These are phyloP conservation scores for Acanthiza pusilla DNA, from an alignment of 2,797 vertebrate species.

Conservation along the genomic window DNA sequence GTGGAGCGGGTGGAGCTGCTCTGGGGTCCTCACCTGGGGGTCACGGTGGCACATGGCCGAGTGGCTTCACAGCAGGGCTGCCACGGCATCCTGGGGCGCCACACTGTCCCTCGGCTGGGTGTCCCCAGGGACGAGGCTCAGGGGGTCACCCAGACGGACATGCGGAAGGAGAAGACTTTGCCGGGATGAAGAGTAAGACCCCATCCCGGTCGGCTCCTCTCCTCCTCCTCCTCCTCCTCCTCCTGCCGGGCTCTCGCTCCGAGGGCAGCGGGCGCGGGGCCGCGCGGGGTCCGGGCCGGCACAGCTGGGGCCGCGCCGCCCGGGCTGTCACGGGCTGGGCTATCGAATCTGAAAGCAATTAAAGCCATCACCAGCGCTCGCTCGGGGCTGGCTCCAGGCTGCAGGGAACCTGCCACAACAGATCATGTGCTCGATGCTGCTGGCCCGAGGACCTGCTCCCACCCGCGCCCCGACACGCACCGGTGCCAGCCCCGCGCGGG, in stretches of 20 bases:
- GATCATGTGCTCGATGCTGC: conserved; percentile 81
- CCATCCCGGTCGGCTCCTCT: background rate
- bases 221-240: background rate
- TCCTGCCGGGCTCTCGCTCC: background rate
- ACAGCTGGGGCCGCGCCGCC: background rate
- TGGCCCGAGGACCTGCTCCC: conserved; percentile 52
- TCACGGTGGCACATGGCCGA: fast-evolving
- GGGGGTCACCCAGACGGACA: background rate
- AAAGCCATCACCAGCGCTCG: conserved; percentile 96
- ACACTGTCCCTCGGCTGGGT: background rate
- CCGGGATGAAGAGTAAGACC: background rate
- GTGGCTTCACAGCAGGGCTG: background rate
- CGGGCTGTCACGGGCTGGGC: conserved; percentile 79
- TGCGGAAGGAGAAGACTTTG: background rate
- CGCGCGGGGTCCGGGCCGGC: background rate
- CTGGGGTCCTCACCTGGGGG: background rate
- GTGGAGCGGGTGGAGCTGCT: fast-evolving
- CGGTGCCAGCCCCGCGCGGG: background rate
- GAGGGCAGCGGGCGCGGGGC: background rate
- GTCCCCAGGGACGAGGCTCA: background rate
- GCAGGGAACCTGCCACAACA: conserved; percentile 91
- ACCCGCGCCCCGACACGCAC: conserved; percentile 23
- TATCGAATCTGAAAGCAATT: conserved; percentile 98
- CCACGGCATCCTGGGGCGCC: fast-evolving
- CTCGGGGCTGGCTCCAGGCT: conserved; percentile 91